Evolutionary conservation across 1,140 invertebrate genomes (phyloP).

Genomic region (Drosophila cardini): DNA sequence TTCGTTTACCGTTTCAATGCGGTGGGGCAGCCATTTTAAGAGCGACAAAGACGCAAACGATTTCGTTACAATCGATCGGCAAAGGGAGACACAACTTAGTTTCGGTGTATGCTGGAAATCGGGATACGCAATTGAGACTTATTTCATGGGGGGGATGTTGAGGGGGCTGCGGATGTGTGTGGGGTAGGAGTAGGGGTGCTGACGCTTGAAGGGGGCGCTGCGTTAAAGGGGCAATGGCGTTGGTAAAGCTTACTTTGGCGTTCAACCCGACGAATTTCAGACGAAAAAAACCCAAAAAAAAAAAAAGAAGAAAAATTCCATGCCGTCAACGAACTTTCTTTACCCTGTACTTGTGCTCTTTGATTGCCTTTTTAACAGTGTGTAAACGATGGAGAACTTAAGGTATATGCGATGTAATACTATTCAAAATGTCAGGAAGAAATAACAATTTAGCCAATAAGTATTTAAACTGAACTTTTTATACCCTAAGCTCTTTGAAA

Average conservation of each 20-base stretch:
- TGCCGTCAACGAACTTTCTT: constrained; percentile 36
- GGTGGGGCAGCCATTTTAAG: constrained; percentile 55
- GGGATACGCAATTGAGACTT: not conserved
- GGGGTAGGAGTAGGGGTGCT: not conserved
- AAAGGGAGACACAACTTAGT: constrained; percentile 37
- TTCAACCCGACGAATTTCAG: constrained; percentile 17
- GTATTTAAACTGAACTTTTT: no score
- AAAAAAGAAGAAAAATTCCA: constrained; percentile 9
- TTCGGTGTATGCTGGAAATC: constrained; percentile 23
- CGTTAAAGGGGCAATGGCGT: no score
- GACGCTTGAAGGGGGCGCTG: not conserved
- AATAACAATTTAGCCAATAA: no score
- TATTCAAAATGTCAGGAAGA: no score
- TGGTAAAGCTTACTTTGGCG: constrained; percentile 11
- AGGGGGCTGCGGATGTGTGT: not conserved
- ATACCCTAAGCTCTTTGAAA: no score
- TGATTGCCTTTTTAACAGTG: no score
- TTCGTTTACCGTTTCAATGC: constrained; percentile 51
- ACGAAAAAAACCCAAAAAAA: constrained; percentile 12
- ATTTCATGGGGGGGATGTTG: not conserved
- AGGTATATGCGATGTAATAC: no score
- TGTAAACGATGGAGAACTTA: no score
- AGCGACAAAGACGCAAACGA: constrained; percentile 37
- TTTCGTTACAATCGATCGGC: constrained; percentile 10
- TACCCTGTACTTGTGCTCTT: constrained; percentile 9